Conservation (phyloP, 2,797 vertebrate genomes). For the Lutjanus campechanus region DNA sequence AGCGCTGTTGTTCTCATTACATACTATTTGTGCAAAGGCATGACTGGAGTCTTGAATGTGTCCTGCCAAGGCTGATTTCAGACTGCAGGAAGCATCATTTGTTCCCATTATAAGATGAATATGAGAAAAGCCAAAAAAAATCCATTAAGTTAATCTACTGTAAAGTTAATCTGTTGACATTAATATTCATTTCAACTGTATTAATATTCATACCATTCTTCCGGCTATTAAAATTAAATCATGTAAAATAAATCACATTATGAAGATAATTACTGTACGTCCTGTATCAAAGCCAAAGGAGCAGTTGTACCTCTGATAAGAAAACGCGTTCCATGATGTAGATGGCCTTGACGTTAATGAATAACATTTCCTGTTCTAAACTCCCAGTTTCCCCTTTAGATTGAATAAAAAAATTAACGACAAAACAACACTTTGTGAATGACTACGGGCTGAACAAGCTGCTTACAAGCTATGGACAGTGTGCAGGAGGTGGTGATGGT, state of each 20-base stretch:
- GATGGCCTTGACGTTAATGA: not conserved
- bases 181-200: conserved; percentile 51
- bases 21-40: conserved; percentile 16
- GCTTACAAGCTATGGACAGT: conserved; percentile 93
- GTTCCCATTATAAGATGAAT: conserved; percentile 38
- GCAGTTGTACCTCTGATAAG: conserved; percentile 8
- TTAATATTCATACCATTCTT: conserved; percentile 57
- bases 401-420: not conserved
- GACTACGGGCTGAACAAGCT: not conserved
- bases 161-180: conserved; percentile 46
- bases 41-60: conserved; percentile 20
- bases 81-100: conserved; percentile 34
- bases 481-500: conserved; percentile 93
- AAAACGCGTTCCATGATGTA: not conserved
- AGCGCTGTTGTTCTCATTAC: conserved; percentile 14
- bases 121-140: conserved; percentile 36
- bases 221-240: conserved; percentile 63
- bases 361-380: not conserved
- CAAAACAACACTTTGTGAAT: not conserved
- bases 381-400: not conserved
- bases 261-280: conserved; percentile 47
- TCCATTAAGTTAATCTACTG: conserved; percentile 53
- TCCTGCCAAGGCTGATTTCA: conserved; percentile 14
- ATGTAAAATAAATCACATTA: conserved; percentile 55
- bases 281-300: conserved; percentile 41